Evolutionary conservation across 2,797 vertebrate genomes (phyloP).

Genomic region (Cossypha polioptera): DNA sequence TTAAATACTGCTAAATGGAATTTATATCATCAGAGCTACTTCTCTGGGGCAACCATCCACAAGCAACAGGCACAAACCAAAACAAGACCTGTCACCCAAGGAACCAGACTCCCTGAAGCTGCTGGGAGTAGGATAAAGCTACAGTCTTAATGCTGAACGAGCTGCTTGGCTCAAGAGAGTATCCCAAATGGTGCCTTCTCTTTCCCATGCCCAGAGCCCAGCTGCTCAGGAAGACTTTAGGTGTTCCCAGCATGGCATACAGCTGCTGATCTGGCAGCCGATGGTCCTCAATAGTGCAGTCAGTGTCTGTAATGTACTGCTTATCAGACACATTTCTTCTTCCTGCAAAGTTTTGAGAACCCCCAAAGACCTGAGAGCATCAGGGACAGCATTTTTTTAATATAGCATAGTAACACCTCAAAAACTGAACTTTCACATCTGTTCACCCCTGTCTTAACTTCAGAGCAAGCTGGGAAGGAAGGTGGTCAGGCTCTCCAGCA

Average conservation of each 20-base stretch:
- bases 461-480: background rate
- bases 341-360: background rate
- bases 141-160: background rate
- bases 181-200: background rate
- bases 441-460: background rate
- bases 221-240: background rate
- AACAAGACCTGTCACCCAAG: background rate
- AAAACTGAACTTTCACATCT: background rate
- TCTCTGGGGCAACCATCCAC: background rate
- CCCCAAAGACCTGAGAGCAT: background rate
- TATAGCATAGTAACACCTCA: background rate
- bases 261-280: background rate
- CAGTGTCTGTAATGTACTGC: background rate
- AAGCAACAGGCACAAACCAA: background rate
- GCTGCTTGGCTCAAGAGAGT: background rate
- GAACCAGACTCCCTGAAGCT: background rate
- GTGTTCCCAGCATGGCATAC: background rate
- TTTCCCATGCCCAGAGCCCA: background rate
- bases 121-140: background rate
- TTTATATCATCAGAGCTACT: background rate
- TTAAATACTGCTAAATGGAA: background rate
- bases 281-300: background rate
- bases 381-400: background rate
- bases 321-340: background rate
- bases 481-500: background rate